Conservation (phyloP, 2,797 vertebrate species). For the Xenentodon cancila region DNA sequence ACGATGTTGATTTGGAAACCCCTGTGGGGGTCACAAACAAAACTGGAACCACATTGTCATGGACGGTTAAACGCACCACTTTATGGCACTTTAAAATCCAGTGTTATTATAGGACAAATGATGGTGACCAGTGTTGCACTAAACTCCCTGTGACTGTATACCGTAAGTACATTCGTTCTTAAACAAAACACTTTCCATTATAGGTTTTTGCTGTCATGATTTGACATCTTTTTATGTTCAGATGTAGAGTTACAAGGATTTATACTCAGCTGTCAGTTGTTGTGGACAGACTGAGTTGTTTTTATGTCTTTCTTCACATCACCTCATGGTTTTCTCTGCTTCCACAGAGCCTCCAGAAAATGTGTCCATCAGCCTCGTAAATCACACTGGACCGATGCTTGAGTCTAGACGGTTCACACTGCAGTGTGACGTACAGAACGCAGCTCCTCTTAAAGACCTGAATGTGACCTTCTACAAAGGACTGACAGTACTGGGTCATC, state of each 20-base stretch:
- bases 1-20: fast-evolving
- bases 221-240: neutral
- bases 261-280: too few species aligned
- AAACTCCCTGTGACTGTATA: slow-evolving; percentile 44
- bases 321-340: neutral
- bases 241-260: too few species aligned
- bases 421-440: slow-evolving; percentile 43
- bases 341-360: slow-evolving; percentile 58
- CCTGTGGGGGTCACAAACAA: fast-evolving
- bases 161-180: slow-evolving; percentile 55
- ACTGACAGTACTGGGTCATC: neutral
- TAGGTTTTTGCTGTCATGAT: neutral
- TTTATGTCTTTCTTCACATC: neutral
- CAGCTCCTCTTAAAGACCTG: slow-evolving; percentile 52
- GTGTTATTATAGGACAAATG: neutral
- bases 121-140: neutral
- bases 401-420: slow-evolving; percentile 45
- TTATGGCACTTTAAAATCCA: slow-evolving; percentile 40
- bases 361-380: slow-evolving; percentile 41
- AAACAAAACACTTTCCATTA: too few species aligned
- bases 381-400: slow-evolving; percentile 22
- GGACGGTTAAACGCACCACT: slow-evolving; percentile 42
- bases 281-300: neutral
- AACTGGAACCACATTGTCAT: slow-evolving; percentile 4
- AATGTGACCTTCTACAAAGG: slow-evolving; percentile 64